A percentile compares a stretch with the other conserved stretches of the same genome.
Evolutionary conservation across 2,113 vertebrate species (phyloP).

Genomic region (Pandion haliaetus): DNA sequence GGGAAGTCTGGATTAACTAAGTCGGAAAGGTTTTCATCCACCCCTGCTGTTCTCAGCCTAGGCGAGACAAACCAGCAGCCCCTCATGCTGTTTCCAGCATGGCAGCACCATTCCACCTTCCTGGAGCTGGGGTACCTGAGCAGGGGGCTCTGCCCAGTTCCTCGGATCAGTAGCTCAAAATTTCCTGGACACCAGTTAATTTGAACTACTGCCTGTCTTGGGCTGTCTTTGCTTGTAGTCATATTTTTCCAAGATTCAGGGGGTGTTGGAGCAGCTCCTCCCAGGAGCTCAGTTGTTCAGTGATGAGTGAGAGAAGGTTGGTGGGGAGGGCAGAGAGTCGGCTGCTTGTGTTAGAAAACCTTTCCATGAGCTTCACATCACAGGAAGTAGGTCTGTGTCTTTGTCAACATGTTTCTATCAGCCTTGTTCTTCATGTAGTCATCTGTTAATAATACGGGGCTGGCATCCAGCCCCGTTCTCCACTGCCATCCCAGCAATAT

Average conservation of each 20-base stretch:
- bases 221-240: neutral
- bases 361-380: neutral
- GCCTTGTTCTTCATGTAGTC: neutral
- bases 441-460: neutral
- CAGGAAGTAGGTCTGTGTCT: neutral
- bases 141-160: neutral
- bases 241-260: neutral
- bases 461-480: neutral
- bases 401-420: neutral
- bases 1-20: neutral
- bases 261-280: neutral
- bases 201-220: neutral
- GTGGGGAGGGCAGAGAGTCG: neutral
- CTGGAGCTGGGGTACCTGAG: neutral
- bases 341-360: neutral
- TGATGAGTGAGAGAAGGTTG: neutral
- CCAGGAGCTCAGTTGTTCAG: neutral
- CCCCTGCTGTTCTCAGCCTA: neutral
- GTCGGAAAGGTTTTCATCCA: neutral
- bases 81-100: neutral
- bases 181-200: neutral
- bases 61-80: neutral
- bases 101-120: neutral
- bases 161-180: neutral
- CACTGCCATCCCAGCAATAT: neutral